Conservation (phyloP, 2,797 vertebrate genomes). For the Ataeniobius toweri region DNA sequence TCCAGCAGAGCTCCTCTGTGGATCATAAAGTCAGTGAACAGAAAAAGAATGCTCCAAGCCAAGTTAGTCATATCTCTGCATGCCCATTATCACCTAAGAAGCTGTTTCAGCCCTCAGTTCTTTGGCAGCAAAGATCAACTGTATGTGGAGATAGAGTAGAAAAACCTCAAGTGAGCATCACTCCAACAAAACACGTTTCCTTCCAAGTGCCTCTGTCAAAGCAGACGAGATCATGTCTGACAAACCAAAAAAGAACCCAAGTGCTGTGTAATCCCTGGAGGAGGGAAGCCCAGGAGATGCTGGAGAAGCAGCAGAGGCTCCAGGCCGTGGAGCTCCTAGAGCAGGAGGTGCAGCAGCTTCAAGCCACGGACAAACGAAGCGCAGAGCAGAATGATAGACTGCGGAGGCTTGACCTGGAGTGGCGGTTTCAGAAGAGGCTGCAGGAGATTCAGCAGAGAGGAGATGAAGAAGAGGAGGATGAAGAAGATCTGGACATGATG, state of each 20-base stretch:
- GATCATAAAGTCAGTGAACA: conserved; percentile 70
- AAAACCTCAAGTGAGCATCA: conserved; percentile 65
- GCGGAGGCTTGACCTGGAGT: conserved; percentile 88
- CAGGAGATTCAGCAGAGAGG: conserved; percentile 86
- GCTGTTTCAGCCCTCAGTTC: conserved; percentile 43
- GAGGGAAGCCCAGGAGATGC: conserved; percentile 85
- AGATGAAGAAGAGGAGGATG: conserved; percentile 84
- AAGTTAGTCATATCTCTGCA: conserved; percentile 15
- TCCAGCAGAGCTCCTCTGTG: conserved; percentile 56
- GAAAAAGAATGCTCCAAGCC: conserved; percentile 17
- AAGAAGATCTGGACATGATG: conserved; percentile 86
- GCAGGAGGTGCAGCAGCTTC: conserved; percentile 86
- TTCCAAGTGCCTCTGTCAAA: conserved; percentile 81
- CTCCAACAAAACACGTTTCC: conserved; percentile 81
- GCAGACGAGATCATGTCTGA: conserved; percentile 66
- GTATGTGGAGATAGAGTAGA: conserved; percentile 24
- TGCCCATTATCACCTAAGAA: conserved; percentile 45
- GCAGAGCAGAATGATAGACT: conserved; percentile 85
- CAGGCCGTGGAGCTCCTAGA: conserved; percentile 85
- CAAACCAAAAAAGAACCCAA: conserved; percentile 63
- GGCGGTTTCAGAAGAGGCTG: conserved; percentile 92
- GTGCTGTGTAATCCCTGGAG: conserved; percentile 85
- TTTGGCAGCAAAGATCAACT: conserved; percentile 34
- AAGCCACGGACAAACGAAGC: conserved; percentile 80
- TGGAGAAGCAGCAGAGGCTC: conserved; percentile 84